Conservation (phyloP, 2,113 vertebrate species). For the Bungarus multicinctus region DNA sequence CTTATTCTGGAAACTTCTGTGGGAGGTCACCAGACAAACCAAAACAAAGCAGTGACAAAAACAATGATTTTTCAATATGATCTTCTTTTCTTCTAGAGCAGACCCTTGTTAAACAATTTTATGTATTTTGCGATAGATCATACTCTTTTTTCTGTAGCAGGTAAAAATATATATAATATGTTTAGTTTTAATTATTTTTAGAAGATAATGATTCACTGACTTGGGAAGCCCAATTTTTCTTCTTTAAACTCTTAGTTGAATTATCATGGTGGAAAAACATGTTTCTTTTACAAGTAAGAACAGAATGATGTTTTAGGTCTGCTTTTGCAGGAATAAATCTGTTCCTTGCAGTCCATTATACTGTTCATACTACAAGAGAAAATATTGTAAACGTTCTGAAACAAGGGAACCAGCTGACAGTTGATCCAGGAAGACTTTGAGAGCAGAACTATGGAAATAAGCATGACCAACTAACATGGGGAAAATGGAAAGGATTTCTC, state of each 20-base stretch:
- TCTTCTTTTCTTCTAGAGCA: background rate
- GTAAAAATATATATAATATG: background rate
- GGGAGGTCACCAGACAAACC: too few species aligned
- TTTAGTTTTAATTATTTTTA: background rate
- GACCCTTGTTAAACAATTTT: background rate
- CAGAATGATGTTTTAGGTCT: background rate
- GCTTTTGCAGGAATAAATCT: background rate
- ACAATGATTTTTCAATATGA: background rate
- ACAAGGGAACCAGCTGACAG: background rate
- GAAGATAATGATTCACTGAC: background rate
- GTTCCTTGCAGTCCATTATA: accelerated
- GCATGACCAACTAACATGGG: background rate
- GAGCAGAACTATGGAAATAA: constrained; percentile 7
- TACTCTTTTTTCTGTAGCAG: background rate
- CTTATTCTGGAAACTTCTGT: too few species aligned
- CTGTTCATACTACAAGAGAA: background rate
- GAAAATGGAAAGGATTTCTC: background rate
- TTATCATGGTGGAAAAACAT: background rate
- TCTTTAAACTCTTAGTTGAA: background rate
- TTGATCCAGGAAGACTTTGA: background rate
- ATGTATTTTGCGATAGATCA: background rate
- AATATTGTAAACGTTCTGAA: background rate
- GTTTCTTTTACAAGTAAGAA: background rate
- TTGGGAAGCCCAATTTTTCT: background rate
- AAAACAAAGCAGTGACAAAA: too few species aligned